A percentile compares a stretch with the other conserved stretches of the same genome.
These are phyloP conservation scores for Bergia puertoricense DNA, from an alignment of 92 coral and sea anemone species.

Conservation along the genomic window DNA sequence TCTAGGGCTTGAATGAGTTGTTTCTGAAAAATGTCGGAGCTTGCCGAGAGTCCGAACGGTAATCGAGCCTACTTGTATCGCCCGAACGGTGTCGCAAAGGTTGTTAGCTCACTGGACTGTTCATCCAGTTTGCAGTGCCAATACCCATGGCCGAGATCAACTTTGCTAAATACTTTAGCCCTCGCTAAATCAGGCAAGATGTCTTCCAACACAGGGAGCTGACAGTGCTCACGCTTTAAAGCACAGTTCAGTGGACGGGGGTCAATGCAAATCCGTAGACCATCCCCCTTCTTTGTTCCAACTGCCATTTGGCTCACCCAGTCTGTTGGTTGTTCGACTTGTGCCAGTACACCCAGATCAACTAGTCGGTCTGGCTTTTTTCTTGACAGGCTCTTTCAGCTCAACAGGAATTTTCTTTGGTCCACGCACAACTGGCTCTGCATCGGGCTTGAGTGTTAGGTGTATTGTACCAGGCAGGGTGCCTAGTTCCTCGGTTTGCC, in stretches of 20 bases:
- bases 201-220: constrained; percentile 34
- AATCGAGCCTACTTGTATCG: constrained; percentile 35
- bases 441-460: constrained; percentile 34
- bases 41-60: constrained; percentile 37
- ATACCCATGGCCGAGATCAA: constrained; percentile 47
- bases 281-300: constrained; percentile 47
- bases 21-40: constrained; percentile 45
- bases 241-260: constrained; percentile 31
- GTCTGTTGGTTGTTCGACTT: constrained; percentile 38
- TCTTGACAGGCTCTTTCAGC: constrained; percentile 14
- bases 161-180: constrained; percentile 44
- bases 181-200: constrained; percentile 19
- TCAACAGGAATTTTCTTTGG: constrained; percentile 44
- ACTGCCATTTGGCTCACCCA: constrained; percentile 55
- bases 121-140: constrained; percentile 18
- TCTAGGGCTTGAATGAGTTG: constrained; percentile 51
- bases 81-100: constrained; percentile 46
- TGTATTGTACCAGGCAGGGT: too few species aligned
- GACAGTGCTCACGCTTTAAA: constrained; percentile 41
- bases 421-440: constrained; percentile 41
- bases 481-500: not conserved
- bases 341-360: too few species aligned
- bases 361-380: constrained; percentile 43
- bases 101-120: constrained; percentile 24
- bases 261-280: constrained; percentile 41